A percentile compares a stretch with the other conserved stretches of the same genome.
These are phyloP conservation scores for Bombylius major DNA, from an alignment of 2,888 invertebrate species.

Conservation along the genomic window DNA sequence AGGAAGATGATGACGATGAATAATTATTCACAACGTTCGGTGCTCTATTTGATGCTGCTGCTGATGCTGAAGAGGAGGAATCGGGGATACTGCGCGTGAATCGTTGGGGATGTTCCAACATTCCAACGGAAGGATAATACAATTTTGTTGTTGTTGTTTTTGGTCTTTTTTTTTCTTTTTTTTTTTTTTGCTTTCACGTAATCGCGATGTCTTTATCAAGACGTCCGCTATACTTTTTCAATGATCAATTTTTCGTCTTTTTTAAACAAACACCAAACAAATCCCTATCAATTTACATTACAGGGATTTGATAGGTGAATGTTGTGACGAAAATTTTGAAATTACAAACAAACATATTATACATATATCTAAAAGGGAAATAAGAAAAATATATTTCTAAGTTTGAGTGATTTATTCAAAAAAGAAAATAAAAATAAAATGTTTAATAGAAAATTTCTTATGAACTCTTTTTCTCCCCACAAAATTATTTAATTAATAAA, in stretches of 20 bases:
- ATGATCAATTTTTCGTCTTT: slow-evolving; percentile 1
- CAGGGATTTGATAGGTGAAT: slow-evolving; percentile 6
- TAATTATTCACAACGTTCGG: slow-evolving; percentile 15
- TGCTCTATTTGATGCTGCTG: slow-evolving; percentile 22
- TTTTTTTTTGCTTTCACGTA: not conserved
- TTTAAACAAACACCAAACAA: slow-evolving; percentile 2
- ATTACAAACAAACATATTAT: not conserved
- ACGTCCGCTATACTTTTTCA: not conserved
- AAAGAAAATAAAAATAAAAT: too few species aligned
- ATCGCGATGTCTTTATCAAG: not conserved
- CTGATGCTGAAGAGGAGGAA: slow-evolving; percentile 27
- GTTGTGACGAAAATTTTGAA: slow-evolving; percentile 3
- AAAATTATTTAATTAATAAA: too few species aligned
- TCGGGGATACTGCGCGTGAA: slow-evolving; percentile 60
- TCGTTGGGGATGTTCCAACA: slow-evolving; percentile 43
- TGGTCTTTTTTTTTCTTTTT: not conserved
- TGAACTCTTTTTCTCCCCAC: too few species aligned
- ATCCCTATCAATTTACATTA: not conserved
- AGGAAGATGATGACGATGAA: slow-evolving; percentile 45
- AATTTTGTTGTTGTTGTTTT: not conserved
- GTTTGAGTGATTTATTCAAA: too few species aligned
- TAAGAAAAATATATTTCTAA: too few species aligned
- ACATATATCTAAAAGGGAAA: slow-evolving; percentile 1
- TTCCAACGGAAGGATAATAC: slow-evolving; percentile 23
- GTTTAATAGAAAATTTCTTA: too few species aligned